phyloP scores from a whole-genome alignment of 2,113 vertebrate species.

The Oryctolagus cuniculus region DNA sequence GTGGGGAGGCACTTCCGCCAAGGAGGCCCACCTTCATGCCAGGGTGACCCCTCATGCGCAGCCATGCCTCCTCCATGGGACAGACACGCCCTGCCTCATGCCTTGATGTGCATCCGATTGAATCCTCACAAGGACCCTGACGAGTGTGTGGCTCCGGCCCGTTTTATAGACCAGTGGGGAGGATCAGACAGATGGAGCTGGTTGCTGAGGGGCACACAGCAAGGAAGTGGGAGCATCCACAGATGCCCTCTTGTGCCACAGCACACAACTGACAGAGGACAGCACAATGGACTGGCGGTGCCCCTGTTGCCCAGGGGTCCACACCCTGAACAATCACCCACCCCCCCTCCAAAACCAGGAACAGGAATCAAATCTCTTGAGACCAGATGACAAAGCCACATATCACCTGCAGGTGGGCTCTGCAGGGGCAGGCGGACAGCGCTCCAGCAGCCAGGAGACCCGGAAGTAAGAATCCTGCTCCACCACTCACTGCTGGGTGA shows the following conservation, averaged over 20 bases:
- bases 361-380: background rate
- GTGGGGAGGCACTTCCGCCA: fast-evolving
- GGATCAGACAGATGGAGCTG: background rate
- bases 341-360: background rate
- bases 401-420: background rate
- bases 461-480: too few species aligned
- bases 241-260: background rate
- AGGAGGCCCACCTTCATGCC: background rate
- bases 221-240: background rate
- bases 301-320: background rate
- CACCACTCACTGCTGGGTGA: background rate
- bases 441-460: background rate
- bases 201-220: background rate
- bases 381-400: background rate
- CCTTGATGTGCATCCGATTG: background rate
- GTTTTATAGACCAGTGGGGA: background rate
- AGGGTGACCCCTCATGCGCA: background rate
- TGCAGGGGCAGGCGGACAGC: too few species aligned
- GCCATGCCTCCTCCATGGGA: background rate
- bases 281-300: fast-evolving
- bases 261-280: background rate
- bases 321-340: background rate
- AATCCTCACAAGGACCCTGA: background rate
- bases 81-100: background rate
- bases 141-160: background rate